A percentile compares a stretch with the other conserved stretches of the same genome.
These are phyloP conservation scores for Spilarctia lutea DNA, from an alignment of 2,888 invertebrate species.

Conservation along the genomic window DNA sequence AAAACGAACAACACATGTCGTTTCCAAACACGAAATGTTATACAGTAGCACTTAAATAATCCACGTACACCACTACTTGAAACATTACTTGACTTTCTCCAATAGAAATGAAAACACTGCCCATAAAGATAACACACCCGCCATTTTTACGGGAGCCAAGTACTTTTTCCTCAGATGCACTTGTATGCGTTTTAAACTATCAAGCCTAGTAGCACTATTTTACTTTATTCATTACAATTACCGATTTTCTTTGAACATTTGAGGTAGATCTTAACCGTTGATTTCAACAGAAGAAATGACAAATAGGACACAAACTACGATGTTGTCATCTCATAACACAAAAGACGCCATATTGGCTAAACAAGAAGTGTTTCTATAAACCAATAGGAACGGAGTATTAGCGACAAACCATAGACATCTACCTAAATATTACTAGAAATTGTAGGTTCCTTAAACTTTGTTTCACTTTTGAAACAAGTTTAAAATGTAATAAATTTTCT, in stretches of 20 bases:
- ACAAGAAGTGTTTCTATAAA: constrained; percentile 56
- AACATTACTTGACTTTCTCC: constrained; percentile 68
- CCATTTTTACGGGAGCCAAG: constrained; percentile 84
- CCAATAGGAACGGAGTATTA: constrained; percentile 40
- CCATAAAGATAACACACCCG: constrained; percentile 85
- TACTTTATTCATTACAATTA: constrained; percentile 64
- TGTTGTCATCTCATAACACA: constrained; percentile 87
- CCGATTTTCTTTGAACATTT: constrained; percentile 72
- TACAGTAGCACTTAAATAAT: constrained; percentile 48
- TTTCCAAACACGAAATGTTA: constrained; percentile 52
- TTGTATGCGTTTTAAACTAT: constrained; percentile 58
- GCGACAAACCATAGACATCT: constrained; percentile 49
- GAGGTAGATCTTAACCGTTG: constrained; percentile 75
- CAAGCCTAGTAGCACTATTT: constrained; percentile 58
- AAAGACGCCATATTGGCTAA: constrained; percentile 85
- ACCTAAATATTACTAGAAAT: background rate
- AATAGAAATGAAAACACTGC: constrained; percentile 82
- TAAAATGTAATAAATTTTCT: background rate
- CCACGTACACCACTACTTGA: constrained; percentile 57
- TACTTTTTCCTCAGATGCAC: constrained; percentile 77
- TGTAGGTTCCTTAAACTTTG: background rate
- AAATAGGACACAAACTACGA: constrained; percentile 84
- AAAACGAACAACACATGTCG: constrained; percentile 72
- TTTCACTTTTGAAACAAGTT: background rate
- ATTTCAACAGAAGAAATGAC: constrained; percentile 72